A percentile compares a stretch with the other conserved stretches of the same genome.
phyloP scores from a whole-genome alignment of 2,797 vertebrate species.

The Pseudocheirus occidentalis region DNA sequence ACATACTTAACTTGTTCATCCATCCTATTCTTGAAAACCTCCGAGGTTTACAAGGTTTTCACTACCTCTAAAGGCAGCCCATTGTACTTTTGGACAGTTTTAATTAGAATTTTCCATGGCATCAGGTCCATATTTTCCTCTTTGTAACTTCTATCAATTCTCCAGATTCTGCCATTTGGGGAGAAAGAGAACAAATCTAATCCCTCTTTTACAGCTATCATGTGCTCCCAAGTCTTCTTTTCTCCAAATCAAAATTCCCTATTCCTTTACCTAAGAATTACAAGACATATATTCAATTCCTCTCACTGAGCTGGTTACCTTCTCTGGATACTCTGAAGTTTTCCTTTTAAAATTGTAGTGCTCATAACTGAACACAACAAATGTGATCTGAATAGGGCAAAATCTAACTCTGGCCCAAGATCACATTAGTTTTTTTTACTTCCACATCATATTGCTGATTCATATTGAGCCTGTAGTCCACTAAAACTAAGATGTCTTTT shows the following conservation, averaged over 20 bases:
- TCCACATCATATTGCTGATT: too few relatives aligned
- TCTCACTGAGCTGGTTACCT: too few relatives aligned
- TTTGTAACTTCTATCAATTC: background rate
- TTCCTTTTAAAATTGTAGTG: too few relatives aligned
- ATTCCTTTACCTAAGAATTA: too few relatives aligned
- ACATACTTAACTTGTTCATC: background rate
- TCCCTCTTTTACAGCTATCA: background rate
- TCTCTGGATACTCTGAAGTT: too few relatives aligned
- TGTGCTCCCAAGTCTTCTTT: background rate
- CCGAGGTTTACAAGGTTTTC: background rate
- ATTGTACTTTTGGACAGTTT: background rate
- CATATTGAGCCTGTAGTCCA: too few relatives aligned
- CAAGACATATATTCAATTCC: too few relatives aligned
- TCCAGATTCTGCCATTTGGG: background rate
- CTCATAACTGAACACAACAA: too few relatives aligned
- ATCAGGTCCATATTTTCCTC: background rate
- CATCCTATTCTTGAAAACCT: background rate
- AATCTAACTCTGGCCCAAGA: too few relatives aligned
- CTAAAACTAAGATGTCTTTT: background rate
- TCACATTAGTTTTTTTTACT: too few relatives aligned
- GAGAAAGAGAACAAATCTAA: background rate
- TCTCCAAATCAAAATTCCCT: background rate
- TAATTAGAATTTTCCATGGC: background rate
- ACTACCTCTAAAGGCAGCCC: background rate
- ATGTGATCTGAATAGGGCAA: too few relatives aligned